A percentile compares a stretch with the other conserved stretches of the same genome.
Conservation (phyloP, 2,888 invertebrate species). For the Heliconius charithonia region DNA sequence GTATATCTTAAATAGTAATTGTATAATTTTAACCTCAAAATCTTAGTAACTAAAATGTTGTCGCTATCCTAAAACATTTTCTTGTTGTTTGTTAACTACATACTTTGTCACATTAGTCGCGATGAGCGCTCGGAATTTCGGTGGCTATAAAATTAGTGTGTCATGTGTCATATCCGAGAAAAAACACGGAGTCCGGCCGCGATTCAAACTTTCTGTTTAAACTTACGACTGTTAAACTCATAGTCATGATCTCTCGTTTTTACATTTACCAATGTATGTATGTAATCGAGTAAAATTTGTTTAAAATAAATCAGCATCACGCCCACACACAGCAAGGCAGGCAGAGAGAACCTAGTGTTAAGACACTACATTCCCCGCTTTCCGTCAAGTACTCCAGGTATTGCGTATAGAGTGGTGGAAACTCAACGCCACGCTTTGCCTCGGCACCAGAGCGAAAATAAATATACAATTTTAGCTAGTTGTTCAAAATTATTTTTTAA, state of each 20-base stretch:
- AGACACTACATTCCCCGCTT: too few relatives aligned
- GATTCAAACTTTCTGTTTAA: slow-evolving; percentile 61
- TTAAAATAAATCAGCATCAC: not conserved
- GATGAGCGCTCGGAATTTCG: slow-evolving; percentile 59
- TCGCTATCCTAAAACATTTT: not conserved
- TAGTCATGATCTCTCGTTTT: slow-evolving; percentile 17
- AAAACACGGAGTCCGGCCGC: slow-evolving; percentile 56
- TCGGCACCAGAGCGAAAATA: too few relatives aligned
- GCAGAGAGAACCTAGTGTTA: too few relatives aligned
- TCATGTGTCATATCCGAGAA: slow-evolving; percentile 68
- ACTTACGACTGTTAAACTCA: slow-evolving; percentile 44
- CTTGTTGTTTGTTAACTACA: slow-evolving; percentile 33
- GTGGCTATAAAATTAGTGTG: slow-evolving; percentile 77
- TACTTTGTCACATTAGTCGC: slow-evolving; percentile 42
- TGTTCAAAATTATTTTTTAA: too few relatives aligned
- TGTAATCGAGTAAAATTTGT: not conserved
- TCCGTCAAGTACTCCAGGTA: too few relatives aligned
- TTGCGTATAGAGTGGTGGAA: too few relatives aligned
- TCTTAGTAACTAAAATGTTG: not conserved
- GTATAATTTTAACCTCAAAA: too few relatives aligned
- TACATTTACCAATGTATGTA: not conserved
- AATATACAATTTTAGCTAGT: too few relatives aligned
- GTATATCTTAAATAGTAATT: too few relatives aligned
- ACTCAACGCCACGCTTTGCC: too few relatives aligned
- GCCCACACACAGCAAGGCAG: too few relatives aligned